Conservation (phyloP, 2,888 invertebrate species). For the Drosophila pegasa region DNA sequence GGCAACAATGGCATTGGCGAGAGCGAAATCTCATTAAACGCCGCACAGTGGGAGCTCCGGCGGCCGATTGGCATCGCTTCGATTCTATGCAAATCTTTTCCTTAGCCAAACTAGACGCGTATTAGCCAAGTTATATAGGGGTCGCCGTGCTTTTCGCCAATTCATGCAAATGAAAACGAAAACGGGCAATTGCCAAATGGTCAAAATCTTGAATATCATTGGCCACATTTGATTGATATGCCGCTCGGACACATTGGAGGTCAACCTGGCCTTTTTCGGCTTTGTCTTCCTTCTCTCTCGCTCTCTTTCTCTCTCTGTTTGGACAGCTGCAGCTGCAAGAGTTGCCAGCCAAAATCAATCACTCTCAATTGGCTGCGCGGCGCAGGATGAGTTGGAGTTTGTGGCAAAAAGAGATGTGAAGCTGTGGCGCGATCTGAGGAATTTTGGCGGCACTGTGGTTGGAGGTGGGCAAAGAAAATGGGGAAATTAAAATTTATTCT, state of each 20-base stretch:
- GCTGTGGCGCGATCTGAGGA: conserved; percentile 3
- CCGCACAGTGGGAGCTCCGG: conserved; percentile 67
- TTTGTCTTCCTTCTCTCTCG: conserved; percentile 7
- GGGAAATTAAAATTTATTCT: too few species aligned
- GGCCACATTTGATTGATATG: conserved; percentile 73
- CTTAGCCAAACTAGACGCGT: conserved; percentile 30
- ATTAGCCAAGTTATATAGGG: conserved; percentile 47
- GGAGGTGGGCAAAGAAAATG: too few species aligned
- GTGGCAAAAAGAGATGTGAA: not conserved
- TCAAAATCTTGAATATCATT: conserved; percentile 62
- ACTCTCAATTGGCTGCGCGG: conserved; percentile 59
- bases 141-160: conserved; percentile 52
- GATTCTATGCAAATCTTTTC: conserved; percentile 56
- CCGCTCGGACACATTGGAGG: conserved; percentile 74
- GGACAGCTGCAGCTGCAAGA: conserved; percentile 36
- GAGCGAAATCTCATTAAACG: conserved; percentile 73
- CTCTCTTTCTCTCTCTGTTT: conserved; percentile 20
- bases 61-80: conserved; percentile 51
- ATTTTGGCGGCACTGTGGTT: conserved; percentile 40
- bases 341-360: conserved; percentile 64
- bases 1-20: too few species aligned
- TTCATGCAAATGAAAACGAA: conserved; percentile 73
- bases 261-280: conserved; percentile 48
- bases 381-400: conserved; percentile 23
- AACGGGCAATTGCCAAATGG: conserved; percentile 47